phyloP scores from a whole-genome alignment of 2,888 invertebrate genomes.

The Drosophila birchii region DNA sequence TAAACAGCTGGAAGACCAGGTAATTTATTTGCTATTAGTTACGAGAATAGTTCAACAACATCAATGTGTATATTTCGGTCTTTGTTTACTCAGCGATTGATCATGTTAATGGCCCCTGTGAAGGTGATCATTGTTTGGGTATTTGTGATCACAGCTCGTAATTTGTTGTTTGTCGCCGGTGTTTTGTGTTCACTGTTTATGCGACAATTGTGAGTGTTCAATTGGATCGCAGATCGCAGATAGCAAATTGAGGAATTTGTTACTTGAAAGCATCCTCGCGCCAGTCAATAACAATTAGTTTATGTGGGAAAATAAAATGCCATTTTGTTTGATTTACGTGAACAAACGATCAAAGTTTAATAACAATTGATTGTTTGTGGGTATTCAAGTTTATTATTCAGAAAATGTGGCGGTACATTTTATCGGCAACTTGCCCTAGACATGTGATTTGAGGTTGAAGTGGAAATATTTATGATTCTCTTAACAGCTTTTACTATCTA shows the following conservation, averaged over 20 bases:
- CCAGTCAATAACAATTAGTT: not conserved
- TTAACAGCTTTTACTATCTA: not conserved
- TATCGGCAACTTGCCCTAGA: not conserved
- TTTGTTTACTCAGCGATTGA: conserved; percentile 42
- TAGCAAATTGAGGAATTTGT: conserved; percentile 16
- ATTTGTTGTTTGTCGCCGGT: conserved; percentile 23
- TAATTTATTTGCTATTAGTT: conserved; percentile 35
- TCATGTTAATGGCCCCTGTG: conserved; percentile 26
- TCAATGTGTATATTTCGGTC: conserved; percentile 10
- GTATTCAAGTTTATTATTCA: not conserved
- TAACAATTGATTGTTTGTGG: conserved; percentile 1
- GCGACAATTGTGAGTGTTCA: conserved; percentile 24
- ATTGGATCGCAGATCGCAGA: conserved; percentile 7
- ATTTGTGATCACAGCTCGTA: conserved; percentile 19
- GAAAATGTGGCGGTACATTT: not conserved
- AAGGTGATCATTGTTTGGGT: conserved; percentile 28
- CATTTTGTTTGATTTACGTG: not conserved
- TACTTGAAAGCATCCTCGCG: not conserved
- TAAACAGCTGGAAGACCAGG: conserved; percentile 14
- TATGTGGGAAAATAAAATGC: not conserved
- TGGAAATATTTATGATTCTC: conserved; percentile 7
- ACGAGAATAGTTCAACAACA: conserved; percentile 32
- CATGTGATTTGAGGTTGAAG: not conserved
- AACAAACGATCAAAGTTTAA: not conserved
- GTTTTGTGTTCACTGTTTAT: conserved; percentile 9